Base-by-base conservation (phyloP, 2,888 invertebrate species). In the Diplolepis rosae region DNA sequence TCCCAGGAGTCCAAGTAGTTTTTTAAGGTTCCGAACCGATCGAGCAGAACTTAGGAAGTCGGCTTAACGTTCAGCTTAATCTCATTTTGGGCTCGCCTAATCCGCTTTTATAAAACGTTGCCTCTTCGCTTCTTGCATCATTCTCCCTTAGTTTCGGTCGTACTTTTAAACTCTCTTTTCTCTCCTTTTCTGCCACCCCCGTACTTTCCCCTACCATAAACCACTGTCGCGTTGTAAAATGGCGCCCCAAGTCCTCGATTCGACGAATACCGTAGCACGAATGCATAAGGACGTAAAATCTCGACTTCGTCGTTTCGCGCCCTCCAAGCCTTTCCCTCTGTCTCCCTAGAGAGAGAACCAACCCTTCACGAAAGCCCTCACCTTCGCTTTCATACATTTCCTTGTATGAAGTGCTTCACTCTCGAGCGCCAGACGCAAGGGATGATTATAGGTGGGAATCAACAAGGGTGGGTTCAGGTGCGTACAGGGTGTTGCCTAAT, bases 61-160 rank as follows among this genome's bases (percentile, higher is more conserved):
- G 81, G 82, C 83, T 84, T 84, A 82, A 80, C 79, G 75, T 79
- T 79, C 79, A 78, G 75, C 79, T 81, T 84, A 85, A 85, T 84
- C 84, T 84, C 81, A 81, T 84, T 85, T 83, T 79, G 79, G 81
- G 80, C 79, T 82, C 78, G 78, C 79, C 82, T 83, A 82, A 83
- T 82, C 82, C 82, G 75, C 82, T 82, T 80, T 79, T 79, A 76
- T 76, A 79, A 80, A 83, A 79, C 81, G 78, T 74, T 61, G 24
- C 61, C 39, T 35, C 56, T 39, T 54, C 30, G 13, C 30, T 30
- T 6, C 11, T 15, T 18, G 1, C 24, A 5, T 39, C 35, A 6
- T 61, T 24, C 39, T 5, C 35, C 61, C 35, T 35, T 35, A 13
- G 32, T 56, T 61, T 39, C 22, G 39, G 7, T 24, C 39, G 24